phyloP scores from a whole-genome alignment of 2,888 invertebrate species.

The Dinocampus coccinellae region DNA sequence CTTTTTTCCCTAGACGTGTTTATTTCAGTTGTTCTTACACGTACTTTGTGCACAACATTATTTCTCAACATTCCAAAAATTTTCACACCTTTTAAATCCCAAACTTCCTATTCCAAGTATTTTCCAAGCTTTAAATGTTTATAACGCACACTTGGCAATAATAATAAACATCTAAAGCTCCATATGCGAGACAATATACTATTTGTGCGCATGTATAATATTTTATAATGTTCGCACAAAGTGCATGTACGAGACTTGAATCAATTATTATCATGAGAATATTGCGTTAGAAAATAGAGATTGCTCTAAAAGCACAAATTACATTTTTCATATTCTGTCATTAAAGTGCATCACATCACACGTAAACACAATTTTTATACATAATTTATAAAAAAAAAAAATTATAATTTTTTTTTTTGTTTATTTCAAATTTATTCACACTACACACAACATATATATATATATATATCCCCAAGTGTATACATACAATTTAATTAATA shows the following conservation, averaged over 20 bases:
- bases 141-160: background rate
- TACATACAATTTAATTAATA: too few species aligned
- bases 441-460: background rate
- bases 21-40: background rate
- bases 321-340: constrained; percentile 8
- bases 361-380: background rate
- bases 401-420: too few species aligned
- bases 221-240: constrained; percentile 11
- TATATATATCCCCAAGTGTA: too few species aligned
- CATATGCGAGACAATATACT: background rate
- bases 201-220: background rate
- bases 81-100: background rate
- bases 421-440: too few species aligned
- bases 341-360: constrained; percentile 26
- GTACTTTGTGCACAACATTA: background rate
- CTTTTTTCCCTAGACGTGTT: background rate
- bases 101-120: background rate
- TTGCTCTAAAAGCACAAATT: background rate
- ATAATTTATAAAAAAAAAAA: too few species aligned
- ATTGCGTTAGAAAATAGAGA: constrained; percentile 48
- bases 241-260: constrained; percentile 45
- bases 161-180: background rate
- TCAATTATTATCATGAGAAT: constrained; percentile 57
- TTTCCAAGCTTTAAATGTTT: constrained; percentile 1
- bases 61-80: background rate